phyloP scores from a whole-genome alignment of 2,113 vertebrate genomes.

The Cephalopholis sonnerati region DNA sequence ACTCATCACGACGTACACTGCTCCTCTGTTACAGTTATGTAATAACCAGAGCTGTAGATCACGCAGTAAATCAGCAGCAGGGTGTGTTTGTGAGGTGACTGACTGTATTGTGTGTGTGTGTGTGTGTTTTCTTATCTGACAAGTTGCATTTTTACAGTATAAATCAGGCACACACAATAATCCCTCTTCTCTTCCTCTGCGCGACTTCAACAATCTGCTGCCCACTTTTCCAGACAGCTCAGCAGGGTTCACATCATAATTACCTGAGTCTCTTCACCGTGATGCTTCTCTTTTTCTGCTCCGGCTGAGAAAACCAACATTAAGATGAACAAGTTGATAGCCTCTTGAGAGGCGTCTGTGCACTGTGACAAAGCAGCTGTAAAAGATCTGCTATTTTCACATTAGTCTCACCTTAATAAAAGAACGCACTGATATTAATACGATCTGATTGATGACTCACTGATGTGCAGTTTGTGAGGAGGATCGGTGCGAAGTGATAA shows the following conservation, averaged over 20 bases:
- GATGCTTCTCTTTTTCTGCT: slow-evolving; percentile 46
- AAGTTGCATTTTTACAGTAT: slow-evolving; percentile 4
- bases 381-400: slow-evolving; percentile 19
- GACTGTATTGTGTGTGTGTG: background rate
- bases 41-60: background rate
- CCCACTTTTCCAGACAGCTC: slow-evolving; percentile 39
- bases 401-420: slow-evolving; percentile 48
- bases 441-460: slow-evolving; percentile 69
- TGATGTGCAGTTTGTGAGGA: slow-evolving; percentile 43
- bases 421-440: slow-evolving; percentile 60
- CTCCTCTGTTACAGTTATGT: background rate
- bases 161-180: background rate
- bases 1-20: background rate
- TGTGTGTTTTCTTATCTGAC: background rate
- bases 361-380: slow-evolving; percentile 10
- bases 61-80: background rate
- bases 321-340: slow-evolving; percentile 67
- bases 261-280: slow-evolving; percentile 32
- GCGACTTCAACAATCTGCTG: slow-evolving; percentile 6
- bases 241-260: slow-evolving; percentile 53
- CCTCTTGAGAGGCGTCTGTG: slow-evolving; percentile 10
- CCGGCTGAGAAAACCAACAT: slow-evolving; percentile 41
- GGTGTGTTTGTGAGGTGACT: background rate
- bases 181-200: slow-evolving; percentile 4
- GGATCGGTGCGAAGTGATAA: slow-evolving; percentile 55